Evolutionary conservation across 2,113 vertebrate genomes (phyloP), one percentile per base, ranked within the genome.

Genomic region (Brachypodius melanocephalos): DNA sequence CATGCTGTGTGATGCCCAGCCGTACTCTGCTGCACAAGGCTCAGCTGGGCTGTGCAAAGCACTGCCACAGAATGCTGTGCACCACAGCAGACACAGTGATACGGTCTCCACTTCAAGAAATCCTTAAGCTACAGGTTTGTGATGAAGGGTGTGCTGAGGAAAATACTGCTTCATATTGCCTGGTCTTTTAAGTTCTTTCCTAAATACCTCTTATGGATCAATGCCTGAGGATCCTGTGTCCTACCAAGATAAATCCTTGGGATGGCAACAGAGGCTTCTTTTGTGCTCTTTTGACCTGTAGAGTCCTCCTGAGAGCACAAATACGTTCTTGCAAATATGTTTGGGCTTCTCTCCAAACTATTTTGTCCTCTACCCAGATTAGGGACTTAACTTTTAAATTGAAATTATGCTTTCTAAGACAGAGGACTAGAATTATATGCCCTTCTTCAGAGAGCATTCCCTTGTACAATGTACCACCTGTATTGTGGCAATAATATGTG

Each of bases 1-100:
- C 1, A 0, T 14, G 25, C 20, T 2, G 0, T 57, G 28, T 0
- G 0, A 3, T 28, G 42, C n/a, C 29, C 8, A 6, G 40, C 38
- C 7, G 2, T 11, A 25, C 13, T 65, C 21, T 1, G 1, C 40
- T 7, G 1, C n/a, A 34, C 38, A 24, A 45, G n/a, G 48, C 34
- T 32, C 32, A 75, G 36, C 34, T 59, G 45, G 38, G 17, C 76
- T 84, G 25, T 52, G 63, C 48, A 36, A 48, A 55, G 32, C 29
- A 3, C 29, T 68, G 42, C 43, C 36, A 11, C 31, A n/a, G 31
- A 34, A 20, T 49, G 6, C n/a, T 36, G 9, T 16, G 26, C 20
- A 17, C 19, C 45, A 31, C 29, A 74, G 25, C 61, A 48, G 72
- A 57, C 38, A 31, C 57, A 61, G 48, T 21, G 10, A 29, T 51